Conservation (phyloP, 2,113 vertebrate species). For the Leuciscus idus region DNA sequence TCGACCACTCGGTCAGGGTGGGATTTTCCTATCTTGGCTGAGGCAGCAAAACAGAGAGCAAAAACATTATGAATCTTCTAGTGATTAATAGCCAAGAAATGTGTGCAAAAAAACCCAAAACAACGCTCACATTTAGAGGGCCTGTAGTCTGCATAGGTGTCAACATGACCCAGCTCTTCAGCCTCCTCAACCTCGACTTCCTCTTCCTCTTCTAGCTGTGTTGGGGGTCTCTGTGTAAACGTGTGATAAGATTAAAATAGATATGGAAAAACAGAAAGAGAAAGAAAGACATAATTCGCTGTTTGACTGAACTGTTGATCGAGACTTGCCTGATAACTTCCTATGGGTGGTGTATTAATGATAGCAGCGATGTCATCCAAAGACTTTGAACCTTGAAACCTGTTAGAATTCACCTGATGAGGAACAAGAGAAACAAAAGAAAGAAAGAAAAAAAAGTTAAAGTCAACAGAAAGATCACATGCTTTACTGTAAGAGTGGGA, state of each 20-base stretch:
- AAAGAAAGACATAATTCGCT: background rate
- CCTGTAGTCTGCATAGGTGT: conserved; percentile 94
- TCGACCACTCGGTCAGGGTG: conserved; percentile 97
- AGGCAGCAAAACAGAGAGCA: background rate
- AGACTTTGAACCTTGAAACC: conserved; percentile 81
- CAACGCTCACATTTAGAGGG: conserved; percentile 90
- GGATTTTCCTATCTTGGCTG: conserved; percentile 92
- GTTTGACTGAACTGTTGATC: no score
- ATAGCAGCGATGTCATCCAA: conserved; percentile 82
- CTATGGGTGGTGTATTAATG: conserved; percentile 83
- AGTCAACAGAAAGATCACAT: conserved; percentile 33
- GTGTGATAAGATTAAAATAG: background rate
- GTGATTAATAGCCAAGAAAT: background rate
- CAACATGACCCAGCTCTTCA: conserved; percentile 92
- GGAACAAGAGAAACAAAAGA: conserved; percentile 61
- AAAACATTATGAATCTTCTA: background rate
- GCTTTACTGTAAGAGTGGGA: conserved; percentile 42
- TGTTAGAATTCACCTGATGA: conserved; percentile 82
- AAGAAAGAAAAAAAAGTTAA: conserved; percentile 60
- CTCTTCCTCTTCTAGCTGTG: conserved; percentile 87
- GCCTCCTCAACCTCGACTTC: conserved; percentile 92
- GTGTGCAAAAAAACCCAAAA: conserved; percentile 1
- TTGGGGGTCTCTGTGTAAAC: conserved; percentile 71
- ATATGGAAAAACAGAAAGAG: conserved; percentile 28
- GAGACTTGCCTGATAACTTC: conserved; percentile 85